Evolutionary conservation across 2,888 invertebrate species (phyloP).

Genomic region (Ligdia adustata): DNA sequence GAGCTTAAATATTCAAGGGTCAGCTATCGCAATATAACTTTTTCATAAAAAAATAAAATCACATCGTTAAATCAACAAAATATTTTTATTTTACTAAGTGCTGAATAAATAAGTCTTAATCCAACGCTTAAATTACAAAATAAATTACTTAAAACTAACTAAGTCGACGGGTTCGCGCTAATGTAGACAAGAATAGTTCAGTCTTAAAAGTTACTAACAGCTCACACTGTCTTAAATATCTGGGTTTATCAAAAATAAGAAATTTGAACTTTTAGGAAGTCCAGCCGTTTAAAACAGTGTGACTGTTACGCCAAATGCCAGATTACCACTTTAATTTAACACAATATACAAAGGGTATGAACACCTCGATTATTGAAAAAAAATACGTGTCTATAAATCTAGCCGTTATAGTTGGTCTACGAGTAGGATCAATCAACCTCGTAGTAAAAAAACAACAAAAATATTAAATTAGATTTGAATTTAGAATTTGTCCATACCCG

Average conservation of each 20-base stretch:
- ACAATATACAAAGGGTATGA: constrained; percentile 32
- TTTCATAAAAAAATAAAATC: constrained; percentile 1
- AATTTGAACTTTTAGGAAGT: constrained; percentile 47
- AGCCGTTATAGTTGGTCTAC: too few species aligned
- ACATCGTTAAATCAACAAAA: neutral
- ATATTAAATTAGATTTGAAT: neutral
- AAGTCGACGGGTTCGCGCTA: constrained; percentile 82
- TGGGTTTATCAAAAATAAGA: constrained; percentile 44
- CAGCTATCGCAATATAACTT: too few species aligned
- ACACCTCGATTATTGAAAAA: too few species aligned
- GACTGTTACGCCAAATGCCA: constrained; percentile 76
- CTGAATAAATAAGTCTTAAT: constrained; percentile 78
- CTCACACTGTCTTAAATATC: constrained; percentile 64
- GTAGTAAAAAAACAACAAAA: too few species aligned
- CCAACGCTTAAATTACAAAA: constrained; percentile 58
- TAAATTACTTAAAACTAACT: constrained; percentile 69
- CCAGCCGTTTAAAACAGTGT: constrained; percentile 70
- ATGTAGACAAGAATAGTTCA: constrained; percentile 59
- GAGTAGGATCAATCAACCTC: neutral
- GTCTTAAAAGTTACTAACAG: constrained; percentile 59
- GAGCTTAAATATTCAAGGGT: too few species aligned
- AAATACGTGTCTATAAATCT: too few species aligned
- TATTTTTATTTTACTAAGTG: constrained; percentile 67
- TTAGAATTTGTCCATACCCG: constrained; percentile 11
- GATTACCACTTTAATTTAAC: constrained; percentile 62